Base-by-base conservation (phyloP, 53 echinoderm and acorn worm species). In the Antedon mediterranea region DNA sequence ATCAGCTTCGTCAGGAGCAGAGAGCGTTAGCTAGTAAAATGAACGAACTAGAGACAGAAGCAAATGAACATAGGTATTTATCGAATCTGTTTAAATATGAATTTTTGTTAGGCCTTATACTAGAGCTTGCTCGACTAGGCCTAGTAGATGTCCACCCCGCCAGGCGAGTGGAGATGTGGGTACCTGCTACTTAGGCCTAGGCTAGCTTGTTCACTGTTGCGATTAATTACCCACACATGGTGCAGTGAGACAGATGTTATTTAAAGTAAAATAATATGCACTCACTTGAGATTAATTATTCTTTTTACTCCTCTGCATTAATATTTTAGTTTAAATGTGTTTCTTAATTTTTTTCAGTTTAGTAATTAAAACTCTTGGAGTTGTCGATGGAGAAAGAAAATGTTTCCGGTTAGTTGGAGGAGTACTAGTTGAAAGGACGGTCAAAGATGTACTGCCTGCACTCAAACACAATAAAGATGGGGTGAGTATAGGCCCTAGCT, bases 351-450 rank as follows among this genome's bases (percentile, higher is more conserved):
- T 5, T 76, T 80, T 31, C 85, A 94, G 94, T 74, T 76, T 90
- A 32, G 94, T 94, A 13, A 83, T 91, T 75, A 91, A 94, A n/a
- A 89, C 91, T 0, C 75, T 94, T 70, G 86, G 85, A 32, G 91
- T 91, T n/a, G 85, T 89, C 0, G 89, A 89, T 71, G 91, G 83
- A 0, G 87, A 94, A 15, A 87, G 94, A 32, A 89, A 82, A 43
- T 94, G 94, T 43, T 94, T 91, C 44, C 87, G 94, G n/a, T 72
- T 94, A 79, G 91, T 94, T 13, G 94, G 94, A 34, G 94, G 94
- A 29, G 91, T 94, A n/a, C 72, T 94, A 15, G 94, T 94, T 0
- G 94, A 94, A 43, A 86, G 94, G 43, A 94, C 94, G 1, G 94
- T 94, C 30, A 81, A 86, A 43, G 91, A 94, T 75, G 91, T 94